phyloP scores from a whole-genome alignment of 2,113 vertebrate genomes.

The Corapipo altera region DNA sequence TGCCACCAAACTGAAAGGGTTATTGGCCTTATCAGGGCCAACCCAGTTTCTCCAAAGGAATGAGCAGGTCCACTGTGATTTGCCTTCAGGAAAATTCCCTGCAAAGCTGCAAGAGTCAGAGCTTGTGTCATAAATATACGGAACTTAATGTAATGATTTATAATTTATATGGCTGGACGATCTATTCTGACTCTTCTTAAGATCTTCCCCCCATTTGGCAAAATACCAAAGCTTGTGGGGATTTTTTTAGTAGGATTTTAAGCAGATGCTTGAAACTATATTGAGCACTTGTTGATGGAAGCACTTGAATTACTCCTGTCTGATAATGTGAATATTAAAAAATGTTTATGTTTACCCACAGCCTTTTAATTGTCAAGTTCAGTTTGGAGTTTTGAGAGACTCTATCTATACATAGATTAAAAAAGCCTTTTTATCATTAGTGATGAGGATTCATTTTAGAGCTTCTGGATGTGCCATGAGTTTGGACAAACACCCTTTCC shows the following conservation, averaged over 20 bases:
- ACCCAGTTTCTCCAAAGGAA: background rate
- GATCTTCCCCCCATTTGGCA: background rate
- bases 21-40: background rate
- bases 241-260: background rate
- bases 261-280: background rate
- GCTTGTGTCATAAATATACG: background rate
- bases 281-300: background rate
- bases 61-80: background rate
- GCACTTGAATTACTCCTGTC: background rate
- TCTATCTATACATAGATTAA: background rate
- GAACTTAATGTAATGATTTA: background rate
- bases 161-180: background rate
- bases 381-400: background rate
- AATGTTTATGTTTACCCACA: background rate
- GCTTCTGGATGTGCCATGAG: rapidly evolving
- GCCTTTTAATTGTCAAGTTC: background rate
- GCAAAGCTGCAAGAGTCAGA: background rate
- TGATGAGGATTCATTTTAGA: background rate
- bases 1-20: background rate
- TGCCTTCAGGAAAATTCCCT: background rate
- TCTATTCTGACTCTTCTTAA: background rate
- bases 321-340: background rate
- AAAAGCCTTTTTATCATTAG: background rate
- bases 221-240: background rate
- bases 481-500: background rate